A percentile compares a stretch with the other conserved stretches of the same genome.
Conservation (phyloP, 2,888 invertebrate species). For the Xestia ashworthii region DNA sequence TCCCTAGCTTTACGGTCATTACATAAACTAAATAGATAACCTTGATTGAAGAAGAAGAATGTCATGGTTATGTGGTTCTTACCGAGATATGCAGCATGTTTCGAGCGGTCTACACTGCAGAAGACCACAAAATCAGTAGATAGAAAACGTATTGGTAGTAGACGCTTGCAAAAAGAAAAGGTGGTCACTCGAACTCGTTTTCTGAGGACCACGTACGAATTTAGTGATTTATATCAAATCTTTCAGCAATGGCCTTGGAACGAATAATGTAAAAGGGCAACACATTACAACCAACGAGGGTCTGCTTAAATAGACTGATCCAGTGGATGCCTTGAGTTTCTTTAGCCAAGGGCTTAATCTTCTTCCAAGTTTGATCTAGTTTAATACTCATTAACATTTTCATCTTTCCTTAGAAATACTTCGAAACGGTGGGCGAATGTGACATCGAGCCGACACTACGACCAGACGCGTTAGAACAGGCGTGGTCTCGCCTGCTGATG, state of each 20-base stretch:
- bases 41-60: background rate
- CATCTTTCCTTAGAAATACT: conserved; percentile 92
- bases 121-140: background rate
- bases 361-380: background rate
- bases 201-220: background rate
- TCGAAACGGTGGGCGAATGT: conserved; percentile 96
- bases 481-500: conserved; percentile 96
- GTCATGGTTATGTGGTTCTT: background rate
- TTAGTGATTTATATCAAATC: background rate
- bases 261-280: background rate
- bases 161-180: background rate
- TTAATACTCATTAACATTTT: background rate
- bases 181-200: background rate
- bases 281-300: background rate
- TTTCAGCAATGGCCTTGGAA: background rate
- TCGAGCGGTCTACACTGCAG: background rate
- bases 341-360: background rate
- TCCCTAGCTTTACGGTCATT: no score
- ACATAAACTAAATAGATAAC: background rate
- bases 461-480: conserved; percentile 96
- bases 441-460: conserved; percentile 97
- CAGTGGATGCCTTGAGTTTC: no score
- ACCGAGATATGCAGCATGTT: background rate
- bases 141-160: background rate
- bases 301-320: no score